Percentiles rank a stretch among this genome's conserved stretches.
Conservation (phyloP, 2,113 vertebrate genomes). For the Aldabrachelys gigantea region DNA sequence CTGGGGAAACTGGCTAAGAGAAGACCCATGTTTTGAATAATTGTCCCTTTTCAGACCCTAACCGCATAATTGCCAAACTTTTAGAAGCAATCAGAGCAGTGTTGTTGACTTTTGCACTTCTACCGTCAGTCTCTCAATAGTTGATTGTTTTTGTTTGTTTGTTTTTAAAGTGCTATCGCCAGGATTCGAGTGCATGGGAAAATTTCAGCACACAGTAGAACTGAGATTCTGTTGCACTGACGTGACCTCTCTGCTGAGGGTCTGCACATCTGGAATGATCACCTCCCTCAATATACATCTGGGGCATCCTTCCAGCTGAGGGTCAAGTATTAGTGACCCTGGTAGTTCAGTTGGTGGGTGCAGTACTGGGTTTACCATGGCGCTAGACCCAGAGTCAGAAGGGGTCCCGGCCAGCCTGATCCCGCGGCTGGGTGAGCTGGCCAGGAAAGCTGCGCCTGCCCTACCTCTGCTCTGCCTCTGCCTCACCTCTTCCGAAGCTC, state of each 20-base stretch:
- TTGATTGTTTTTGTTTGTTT: too few relatives aligned
- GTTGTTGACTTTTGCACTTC: neutral
- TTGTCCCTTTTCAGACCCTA: neutral
- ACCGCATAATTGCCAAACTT: accelerated
- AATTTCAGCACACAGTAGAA: neutral
- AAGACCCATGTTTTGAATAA: neutral
- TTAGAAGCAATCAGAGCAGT: neutral
- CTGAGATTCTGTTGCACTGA: neutral
- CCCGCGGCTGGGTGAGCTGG: too few relatives aligned
- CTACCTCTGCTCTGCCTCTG: too few relatives aligned
- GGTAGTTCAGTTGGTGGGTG: neutral
- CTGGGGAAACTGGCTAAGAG: neutral
- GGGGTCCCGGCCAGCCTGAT: too few relatives aligned
- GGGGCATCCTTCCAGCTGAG: neutral
- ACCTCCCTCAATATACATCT: neutral
- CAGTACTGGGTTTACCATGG: too few relatives aligned
- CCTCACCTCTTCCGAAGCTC: neutral
- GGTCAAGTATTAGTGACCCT: neutral
- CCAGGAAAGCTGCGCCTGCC: too few relatives aligned
- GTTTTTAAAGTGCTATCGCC: accelerated
- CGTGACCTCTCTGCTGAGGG: neutral
- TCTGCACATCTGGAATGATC: neutral
- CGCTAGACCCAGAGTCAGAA: too few relatives aligned
- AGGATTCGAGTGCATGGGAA: neutral
- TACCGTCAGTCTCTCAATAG: neutral